These are phyloP conservation scores for Hippasteria phrygiana DNA, from an alignment of 53 echinoderm and acorn worm species.

Conservation along the genomic window DNA sequence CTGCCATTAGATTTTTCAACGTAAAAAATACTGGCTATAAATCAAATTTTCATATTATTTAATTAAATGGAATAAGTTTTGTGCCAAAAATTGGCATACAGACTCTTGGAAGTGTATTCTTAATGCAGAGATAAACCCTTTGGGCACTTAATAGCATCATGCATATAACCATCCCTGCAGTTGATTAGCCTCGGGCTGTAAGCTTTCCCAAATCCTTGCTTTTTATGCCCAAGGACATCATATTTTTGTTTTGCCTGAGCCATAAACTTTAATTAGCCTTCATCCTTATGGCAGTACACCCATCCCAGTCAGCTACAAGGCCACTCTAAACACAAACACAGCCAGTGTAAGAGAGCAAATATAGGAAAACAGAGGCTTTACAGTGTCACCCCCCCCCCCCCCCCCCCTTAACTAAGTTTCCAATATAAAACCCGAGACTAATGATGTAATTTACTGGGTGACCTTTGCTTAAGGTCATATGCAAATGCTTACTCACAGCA, in stretches of 20 bases:
- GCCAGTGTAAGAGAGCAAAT: background rate
- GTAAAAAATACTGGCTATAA: too few species aligned
- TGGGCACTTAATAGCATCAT: too few species aligned
- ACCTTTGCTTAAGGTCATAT: conserved; percentile 46
- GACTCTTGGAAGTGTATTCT: too few species aligned
- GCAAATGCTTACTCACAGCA: conserved; percentile 41
- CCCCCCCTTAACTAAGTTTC: background rate
- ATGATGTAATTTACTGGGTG: conserved; percentile 42
- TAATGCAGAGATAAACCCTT: too few species aligned
- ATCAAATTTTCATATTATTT: too few species aligned
- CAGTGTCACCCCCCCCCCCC: background rate
- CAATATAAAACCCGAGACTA: background rate
- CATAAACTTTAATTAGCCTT: conserved; percentile 60
- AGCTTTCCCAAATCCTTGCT: conserved; percentile 14
- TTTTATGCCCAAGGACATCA: conserved; percentile 26
- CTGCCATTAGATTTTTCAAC: too few species aligned
- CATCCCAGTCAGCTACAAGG: conserved; percentile 16
- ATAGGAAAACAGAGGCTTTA: background rate
- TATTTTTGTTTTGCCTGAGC: conserved; percentile 8
- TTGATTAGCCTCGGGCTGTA: too few species aligned
- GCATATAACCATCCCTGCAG: background rate
- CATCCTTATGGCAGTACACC: conserved; percentile 3
- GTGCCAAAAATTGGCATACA: too few species aligned
- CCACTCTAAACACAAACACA: background rate
- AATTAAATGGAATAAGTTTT: too few species aligned